Evolutionary conservation across 2,113 vertebrate species (phyloP).

Genomic region (Columbina picui): DNA sequence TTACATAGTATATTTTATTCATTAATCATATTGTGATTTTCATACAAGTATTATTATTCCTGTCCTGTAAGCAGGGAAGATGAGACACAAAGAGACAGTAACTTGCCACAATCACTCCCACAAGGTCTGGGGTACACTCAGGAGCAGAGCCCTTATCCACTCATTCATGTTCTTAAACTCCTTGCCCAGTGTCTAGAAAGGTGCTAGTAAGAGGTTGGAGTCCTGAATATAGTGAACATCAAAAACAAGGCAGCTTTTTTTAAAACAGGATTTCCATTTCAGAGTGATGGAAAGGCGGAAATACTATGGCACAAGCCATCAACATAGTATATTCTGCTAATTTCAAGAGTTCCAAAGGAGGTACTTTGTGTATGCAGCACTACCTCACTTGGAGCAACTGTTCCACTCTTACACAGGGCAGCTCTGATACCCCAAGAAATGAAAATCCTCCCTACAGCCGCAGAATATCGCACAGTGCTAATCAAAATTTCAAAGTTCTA

Average conservation of each 20-base stretch:
- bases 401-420: neutral
- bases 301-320: neutral
- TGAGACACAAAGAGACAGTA: neutral
- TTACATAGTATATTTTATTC: neutral
- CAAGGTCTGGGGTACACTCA: neutral
- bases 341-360: neutral
- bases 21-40: neutral
- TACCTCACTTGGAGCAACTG: neutral
- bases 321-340: neutral
- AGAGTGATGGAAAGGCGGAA: neutral
- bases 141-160: neutral
- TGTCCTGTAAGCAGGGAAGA: neutral
- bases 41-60: neutral
- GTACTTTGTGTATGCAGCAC: neutral
- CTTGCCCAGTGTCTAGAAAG: neutral
- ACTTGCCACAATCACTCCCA: neutral
- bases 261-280: neutral
- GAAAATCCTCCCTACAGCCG: neutral
- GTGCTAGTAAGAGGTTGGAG: neutral
- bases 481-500: neutral
- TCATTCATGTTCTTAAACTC: neutral
- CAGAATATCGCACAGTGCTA: neutral
- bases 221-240: neutral
- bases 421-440: neutral
- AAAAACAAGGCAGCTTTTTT: neutral